Evolutionary conservation across 2,113 vertebrate genomes (phyloP), one percentile per base, ranked within the genome.

Genomic region (Propithecus coquereli): DNA sequence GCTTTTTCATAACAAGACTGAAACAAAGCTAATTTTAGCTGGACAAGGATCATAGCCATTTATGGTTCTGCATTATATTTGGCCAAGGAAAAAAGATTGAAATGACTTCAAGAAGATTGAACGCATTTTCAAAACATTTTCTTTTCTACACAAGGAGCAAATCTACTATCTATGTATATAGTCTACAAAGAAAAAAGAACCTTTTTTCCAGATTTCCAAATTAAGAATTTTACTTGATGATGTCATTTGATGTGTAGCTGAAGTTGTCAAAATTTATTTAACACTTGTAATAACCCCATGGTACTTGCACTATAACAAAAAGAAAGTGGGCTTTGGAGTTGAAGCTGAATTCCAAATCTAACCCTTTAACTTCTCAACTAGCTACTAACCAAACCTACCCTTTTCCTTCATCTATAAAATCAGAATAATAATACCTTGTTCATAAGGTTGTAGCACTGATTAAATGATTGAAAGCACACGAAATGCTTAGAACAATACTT

Each of bases 21-120:
- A 87, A 87, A 77, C 66, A 90, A 91, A 86, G 93, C 37, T 79
- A 90, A 87, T 95, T 96, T 96, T 90, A 95, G 79, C 20, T 94
- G n/a, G 61, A 92, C 9, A 45, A 90, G 47, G 57, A 54, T 94
- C 76, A 82, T 30, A 87, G 11, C 57, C 88, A 91, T 92, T 87
- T 96, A 81, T 68, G 63, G 18, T 71, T 37, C 90, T 57, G 14
- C 71, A 77, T 92, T 63, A 76, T 43, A 87, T 23, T 87, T 84
- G 47, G 22, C 43, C 34, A 68, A 34, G 23, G 30, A 84, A 73
- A 86, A 65, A 40, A 89, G 52, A 82, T 16, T 61, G 16, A 79
- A 79, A 59, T 88, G 66, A 82, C 22, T 93, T 89, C 27, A 85
- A 94, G 86, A 89, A 92, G 34, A 71, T 27, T 13, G 61, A 85